Evolutionary conservation across 92 coral and sea anemone genomes (phyloP), one percentile per base, ranked within the genome.

Genomic region (Zoanthus sociatus): DNA sequence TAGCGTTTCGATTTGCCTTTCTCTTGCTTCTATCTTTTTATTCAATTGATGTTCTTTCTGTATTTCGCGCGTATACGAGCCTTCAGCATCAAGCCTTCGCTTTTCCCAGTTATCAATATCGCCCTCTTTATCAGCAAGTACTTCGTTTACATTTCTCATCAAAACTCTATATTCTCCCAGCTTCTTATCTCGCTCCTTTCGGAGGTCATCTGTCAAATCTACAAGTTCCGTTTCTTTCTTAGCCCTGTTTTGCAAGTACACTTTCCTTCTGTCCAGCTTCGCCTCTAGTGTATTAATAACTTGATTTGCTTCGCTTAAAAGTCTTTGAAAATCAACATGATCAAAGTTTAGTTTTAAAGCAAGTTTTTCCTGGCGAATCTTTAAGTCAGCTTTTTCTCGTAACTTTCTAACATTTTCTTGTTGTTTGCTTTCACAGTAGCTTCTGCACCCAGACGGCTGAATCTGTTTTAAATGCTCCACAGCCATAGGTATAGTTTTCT

Each of bases 171-270:
- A 88, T 51, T 91, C 94, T 6, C 77, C 26, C 1, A 91, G 78
- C 78, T 91, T 91, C 64, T 69, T 89, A 32, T 91, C 94, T 85
- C 91, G 78, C 55, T 88, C 93, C 82, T 85, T 58, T 45, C 83
- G 51, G 26, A 88, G 73, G 12, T 69, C 46, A 16, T 88, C 93
- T 4, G 87, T 84, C 42, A 58, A 68, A n/a, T 79, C 88, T 5
- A 45, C 87, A 55, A 91, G 73, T 46, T 78, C 87, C 14, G 79
- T 82, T 48, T 91, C 93, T 77, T 88, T 91, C 33, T 61, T 56
- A 18, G 75, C 61, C 72, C 93, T 71, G 21, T 63, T 87, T 10
- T 85, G 82, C n/a, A 91, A 88, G 50, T 88, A 79, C 54, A 50
- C 88, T 58, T 91, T 82, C 69, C 93, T 78, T 26, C 90, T 88